phyloP scores from a whole-genome alignment of 2,113 vertebrate species.

The Myodes glareolus region DNA sequence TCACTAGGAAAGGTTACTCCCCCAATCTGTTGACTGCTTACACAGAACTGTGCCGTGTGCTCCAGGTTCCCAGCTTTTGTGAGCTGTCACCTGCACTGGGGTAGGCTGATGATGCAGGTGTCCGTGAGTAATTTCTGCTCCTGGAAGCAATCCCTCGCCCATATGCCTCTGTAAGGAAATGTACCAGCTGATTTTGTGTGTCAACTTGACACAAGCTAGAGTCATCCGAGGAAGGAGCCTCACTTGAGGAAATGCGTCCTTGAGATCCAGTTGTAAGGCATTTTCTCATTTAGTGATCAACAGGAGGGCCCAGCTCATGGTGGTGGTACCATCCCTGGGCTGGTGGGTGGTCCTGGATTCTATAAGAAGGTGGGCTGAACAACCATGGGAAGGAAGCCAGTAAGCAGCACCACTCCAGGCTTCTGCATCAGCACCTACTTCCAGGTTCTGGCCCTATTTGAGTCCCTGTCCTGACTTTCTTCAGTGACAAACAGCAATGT shows the following conservation, averaged over 20 bases:
- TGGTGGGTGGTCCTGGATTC: not conserved
- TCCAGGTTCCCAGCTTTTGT: not conserved
- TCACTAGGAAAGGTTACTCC: not conserved
- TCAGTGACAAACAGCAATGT: not conserved
- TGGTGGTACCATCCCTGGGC: not conserved
- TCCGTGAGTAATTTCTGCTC: not conserved
- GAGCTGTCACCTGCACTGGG: not conserved
- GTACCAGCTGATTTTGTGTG: not conserved
- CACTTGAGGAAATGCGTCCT: not conserved
- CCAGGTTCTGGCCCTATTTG: not conserved
- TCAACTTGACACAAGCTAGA: not conserved
- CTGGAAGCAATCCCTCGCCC: not conserved
- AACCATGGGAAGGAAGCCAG: not conserved
- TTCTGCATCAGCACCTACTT: not conserved
- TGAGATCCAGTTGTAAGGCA: not conserved
- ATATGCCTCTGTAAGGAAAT: not conserved
- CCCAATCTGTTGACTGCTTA: not conserved
- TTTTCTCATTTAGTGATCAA: not conserved
- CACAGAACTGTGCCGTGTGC: not conserved
- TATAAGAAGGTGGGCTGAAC: not conserved
- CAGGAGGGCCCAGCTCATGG: not conserved
- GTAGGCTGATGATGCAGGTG: not conserved
- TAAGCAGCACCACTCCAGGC: not conserved
- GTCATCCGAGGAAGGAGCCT: not conserved
- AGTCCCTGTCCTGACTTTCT: too few species aligned